Evolutionary conservation across 2,113 vertebrate species (phyloP).

Genomic region (Ceyx melanurus): DNA sequence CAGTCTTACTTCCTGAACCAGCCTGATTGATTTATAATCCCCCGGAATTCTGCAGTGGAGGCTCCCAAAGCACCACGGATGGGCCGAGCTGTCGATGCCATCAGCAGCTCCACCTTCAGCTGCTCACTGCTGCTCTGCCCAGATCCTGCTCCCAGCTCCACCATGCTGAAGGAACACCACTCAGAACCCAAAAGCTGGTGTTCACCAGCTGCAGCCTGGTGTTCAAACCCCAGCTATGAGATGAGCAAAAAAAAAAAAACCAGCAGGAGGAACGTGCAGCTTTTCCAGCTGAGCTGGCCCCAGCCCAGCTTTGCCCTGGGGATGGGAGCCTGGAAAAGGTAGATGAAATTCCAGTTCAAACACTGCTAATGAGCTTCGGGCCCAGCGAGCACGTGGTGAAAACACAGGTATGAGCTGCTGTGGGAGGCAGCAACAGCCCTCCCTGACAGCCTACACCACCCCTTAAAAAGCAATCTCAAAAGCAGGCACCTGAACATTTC

Average conservation of each 20-base stretch:
- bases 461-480: neutral
- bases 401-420: neutral
- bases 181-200: neutral
- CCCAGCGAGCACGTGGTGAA: neutral
- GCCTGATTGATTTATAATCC: constrained; percentile 49
- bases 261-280: neutral
- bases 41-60: neutral
- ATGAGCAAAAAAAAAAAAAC: neutral
- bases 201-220: neutral
- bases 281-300: neutral
- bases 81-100: neutral
- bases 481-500: constrained; percentile 17
- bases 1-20: constrained; percentile 29
- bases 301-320: neutral
- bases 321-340: neutral
- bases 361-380: neutral
- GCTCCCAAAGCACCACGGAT: neutral
- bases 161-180: neutral
- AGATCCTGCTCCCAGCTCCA: neutral
- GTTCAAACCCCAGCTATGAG: neutral
- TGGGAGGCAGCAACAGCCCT: neutral
- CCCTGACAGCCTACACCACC: neutral
- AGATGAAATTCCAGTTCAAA: neutral
- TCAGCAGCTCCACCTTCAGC: neutral
- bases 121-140: neutral